A percentile compares a stretch with the other conserved stretches of the same genome.
Conservation (phyloP, 2,113 vertebrate species). For the Natator depressus region DNA sequence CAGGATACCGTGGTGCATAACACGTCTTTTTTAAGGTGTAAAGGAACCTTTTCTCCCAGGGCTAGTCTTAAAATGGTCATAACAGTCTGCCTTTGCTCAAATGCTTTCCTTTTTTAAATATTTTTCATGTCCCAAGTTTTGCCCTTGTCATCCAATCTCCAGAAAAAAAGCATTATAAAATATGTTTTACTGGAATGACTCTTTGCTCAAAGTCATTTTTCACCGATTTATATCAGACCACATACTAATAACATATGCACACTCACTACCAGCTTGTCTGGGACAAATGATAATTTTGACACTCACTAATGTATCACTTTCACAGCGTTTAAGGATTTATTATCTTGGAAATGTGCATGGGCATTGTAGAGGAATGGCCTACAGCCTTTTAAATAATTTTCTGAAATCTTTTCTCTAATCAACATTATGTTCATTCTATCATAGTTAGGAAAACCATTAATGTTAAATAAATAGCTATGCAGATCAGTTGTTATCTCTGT, state of each 20-base stretch:
- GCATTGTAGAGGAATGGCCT: background rate
- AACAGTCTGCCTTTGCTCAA: background rate
- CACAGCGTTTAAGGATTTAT: conserved; percentile 52
- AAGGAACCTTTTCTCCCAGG: background rate
- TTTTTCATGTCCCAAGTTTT: background rate
- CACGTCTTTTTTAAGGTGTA: background rate
- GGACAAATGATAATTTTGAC: conserved; percentile 71
- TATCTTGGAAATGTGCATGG: conserved; percentile 8
- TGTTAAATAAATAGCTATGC: background rate
- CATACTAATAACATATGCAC: conserved; percentile 64
- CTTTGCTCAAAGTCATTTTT: conserved; percentile 48
- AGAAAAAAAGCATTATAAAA: conserved; percentile 7
- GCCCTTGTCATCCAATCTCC: background rate
- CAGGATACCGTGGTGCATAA: background rate
- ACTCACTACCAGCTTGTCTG: conserved; percentile 58
- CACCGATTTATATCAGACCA: conserved; percentile 42
- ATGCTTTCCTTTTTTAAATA: background rate
- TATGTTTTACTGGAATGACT: conserved; percentile 34
- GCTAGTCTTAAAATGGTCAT: background rate
- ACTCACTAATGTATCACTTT: conserved; percentile 58
- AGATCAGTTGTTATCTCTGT: background rate
- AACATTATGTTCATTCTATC: conserved; percentile 12
- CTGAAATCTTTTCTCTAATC: conserved; percentile 32
- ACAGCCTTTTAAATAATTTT: conserved; percentile 2
- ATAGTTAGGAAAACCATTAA: background rate